Conservation (phyloP, 1,140 invertebrate species). For the Megalopta genalis region DNA sequence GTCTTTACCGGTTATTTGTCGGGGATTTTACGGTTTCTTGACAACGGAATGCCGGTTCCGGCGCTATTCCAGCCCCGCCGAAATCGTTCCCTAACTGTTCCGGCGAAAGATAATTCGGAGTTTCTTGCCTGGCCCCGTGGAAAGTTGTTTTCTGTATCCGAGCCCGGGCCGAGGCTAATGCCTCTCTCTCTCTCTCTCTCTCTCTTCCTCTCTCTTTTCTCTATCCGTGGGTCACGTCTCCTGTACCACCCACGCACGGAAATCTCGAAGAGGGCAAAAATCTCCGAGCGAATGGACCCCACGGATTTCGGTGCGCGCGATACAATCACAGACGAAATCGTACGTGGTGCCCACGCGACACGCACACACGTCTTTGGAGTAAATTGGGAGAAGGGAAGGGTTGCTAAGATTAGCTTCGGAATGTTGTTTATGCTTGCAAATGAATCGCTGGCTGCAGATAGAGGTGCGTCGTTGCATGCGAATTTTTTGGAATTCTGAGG, state of each 20-base stretch:
- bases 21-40: slow-evolving; percentile 46
- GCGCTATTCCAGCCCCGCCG: slow-evolving; percentile 8
- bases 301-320: slow-evolving; percentile 5
- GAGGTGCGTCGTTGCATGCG: no score
- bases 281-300: background rate
- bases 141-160: slow-evolving; percentile 23
- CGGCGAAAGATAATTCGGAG: slow-evolving; percentile 61
- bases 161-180: slow-evolving; percentile 47
- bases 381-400: no score
- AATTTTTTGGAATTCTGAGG: no score
- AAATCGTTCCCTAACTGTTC: slow-evolving; percentile 46
- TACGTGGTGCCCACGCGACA: background rate
- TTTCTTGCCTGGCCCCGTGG: slow-evolving; percentile 47
- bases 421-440: no score
- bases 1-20: slow-evolving; percentile 53
- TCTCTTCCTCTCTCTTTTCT: no score
- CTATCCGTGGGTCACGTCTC: slow-evolving; percentile 22
- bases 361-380: background rate
- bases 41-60: slow-evolving; percentile 43
- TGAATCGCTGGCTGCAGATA: no score
- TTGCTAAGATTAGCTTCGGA: no score
- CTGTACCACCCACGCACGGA: background rate
- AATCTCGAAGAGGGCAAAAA: slow-evolving; percentile 26
- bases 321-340: slow-evolving; percentile 16
- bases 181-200: background rate